Conservation (phyloP, 92 coral and sea anemone genomes). For the Pocillopora grandis region DNA sequence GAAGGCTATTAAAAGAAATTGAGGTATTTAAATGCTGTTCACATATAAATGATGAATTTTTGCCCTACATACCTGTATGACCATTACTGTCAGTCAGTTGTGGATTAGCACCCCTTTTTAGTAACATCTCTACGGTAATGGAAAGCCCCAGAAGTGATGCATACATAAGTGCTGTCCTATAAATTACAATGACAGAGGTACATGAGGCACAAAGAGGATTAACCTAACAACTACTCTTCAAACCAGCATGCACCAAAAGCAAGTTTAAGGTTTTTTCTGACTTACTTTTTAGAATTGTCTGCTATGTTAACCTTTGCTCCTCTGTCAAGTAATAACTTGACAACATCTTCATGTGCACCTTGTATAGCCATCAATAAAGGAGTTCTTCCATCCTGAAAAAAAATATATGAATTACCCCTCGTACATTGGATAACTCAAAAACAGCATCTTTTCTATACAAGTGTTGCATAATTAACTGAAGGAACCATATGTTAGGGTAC, state of each 20-base stretch:
- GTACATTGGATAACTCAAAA: too few species aligned
- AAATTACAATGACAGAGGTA: background rate
- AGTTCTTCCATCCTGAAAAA: conserved; percentile 87
- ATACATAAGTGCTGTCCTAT: conserved; percentile 95
- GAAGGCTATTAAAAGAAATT: too few species aligned
- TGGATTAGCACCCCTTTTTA: conserved; percentile 94
- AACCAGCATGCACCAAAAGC: too few species aligned
- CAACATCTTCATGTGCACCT: conserved; percentile 85
- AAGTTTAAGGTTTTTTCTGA: background rate
- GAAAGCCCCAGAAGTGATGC: conserved; percentile 87
- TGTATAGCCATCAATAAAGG: conserved; percentile 92
- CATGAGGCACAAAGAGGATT: too few species aligned
- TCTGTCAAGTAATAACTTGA: conserved; percentile 76
- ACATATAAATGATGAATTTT: background rate
- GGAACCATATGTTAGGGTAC: too few species aligned
- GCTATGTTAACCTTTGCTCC: conserved; percentile 94
- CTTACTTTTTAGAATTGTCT: conserved; percentile 93
- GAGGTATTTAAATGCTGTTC: background rate
- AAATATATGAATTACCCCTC: too few species aligned
- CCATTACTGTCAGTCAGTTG: conserved; percentile 82
- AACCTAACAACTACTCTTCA: too few species aligned
- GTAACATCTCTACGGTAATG: conserved; percentile 66
- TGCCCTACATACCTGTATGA: conserved; percentile 71
- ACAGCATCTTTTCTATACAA: too few species aligned
- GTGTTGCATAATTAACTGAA: too few species aligned